phyloP scores from a whole-genome alignment of 2,113 vertebrate species.

The Anarrhichthys ocellatus region DNA sequence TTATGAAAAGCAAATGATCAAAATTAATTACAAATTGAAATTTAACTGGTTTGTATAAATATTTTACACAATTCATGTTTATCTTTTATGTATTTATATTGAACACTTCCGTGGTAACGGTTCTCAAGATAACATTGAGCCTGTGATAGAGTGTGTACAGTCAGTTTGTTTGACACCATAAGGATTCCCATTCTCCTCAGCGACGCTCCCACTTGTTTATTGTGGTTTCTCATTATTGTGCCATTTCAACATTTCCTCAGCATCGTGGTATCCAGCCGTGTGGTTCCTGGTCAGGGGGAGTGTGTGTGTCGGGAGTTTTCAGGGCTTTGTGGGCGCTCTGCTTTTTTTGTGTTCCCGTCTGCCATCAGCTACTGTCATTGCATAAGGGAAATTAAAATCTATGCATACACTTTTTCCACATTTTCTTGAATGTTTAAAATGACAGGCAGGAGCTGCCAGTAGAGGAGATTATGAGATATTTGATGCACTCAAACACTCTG shows the following conservation, averaged over 20 bases:
- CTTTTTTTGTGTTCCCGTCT: neutral
- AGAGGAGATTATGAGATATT: neutral
- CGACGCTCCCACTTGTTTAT: neutral
- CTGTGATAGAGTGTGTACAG: too few relatives aligned
- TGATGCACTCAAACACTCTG: neutral
- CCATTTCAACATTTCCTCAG: neutral
- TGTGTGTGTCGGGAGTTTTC: conserved; percentile 9
- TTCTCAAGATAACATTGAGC: too few relatives aligned
- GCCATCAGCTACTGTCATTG: conserved; percentile 24
- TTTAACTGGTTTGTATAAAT: neutral
- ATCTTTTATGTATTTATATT: neutral
- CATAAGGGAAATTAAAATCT: conserved; percentile 30
- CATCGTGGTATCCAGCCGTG: neutral
- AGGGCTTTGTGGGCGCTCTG: conserved; percentile 15
- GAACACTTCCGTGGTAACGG: neutral
- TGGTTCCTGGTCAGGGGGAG: too few relatives aligned
- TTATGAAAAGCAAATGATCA: neutral
- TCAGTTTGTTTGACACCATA: too few relatives aligned
- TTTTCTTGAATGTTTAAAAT: neutral
- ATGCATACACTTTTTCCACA: conserved; percentile 29
- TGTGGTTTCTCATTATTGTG: neutral
- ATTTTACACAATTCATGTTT: neutral
- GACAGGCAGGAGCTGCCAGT: neutral
- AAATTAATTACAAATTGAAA: neutral
- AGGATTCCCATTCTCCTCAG: too few relatives aligned